Evolutionary conservation across 2,113 vertebrate species (phyloP), one percentile per base, ranked within the genome.

Genomic region (Reinhardtius hippoglossoides): DNA sequence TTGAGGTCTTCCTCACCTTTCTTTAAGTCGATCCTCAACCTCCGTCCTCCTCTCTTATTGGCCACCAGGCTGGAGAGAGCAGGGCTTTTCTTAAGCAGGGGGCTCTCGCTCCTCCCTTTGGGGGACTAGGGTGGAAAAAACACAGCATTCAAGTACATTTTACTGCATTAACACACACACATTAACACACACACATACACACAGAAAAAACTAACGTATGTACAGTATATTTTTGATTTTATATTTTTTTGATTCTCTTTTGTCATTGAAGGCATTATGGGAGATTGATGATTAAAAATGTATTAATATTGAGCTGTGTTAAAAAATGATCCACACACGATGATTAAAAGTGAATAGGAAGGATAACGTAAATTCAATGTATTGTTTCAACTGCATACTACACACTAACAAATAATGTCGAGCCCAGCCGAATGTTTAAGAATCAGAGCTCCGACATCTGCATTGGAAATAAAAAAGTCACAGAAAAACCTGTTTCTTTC

Each of bases 21-120:
- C 89, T 95, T 98, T 63, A 99, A 93, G 83, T 99, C 97, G 63
- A 99, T 97, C 90, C 94, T 96, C 83, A 98, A 92, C 91, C 93
- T 96, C 71, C 96, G 96, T 76, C 95, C 94, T 89, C 91, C 95
- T 89, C 92, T 98, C 86, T 96, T 98, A 93, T 87, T 96, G 85
- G 96, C 88, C 90, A 95, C 92, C 55, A 98, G 85, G 42, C 94
- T 95, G 24, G 96, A 95, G 20, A 96, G 84, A 24, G 94, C 95
- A 0, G 96, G 92, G 0, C 91, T 83, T 74, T 96, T 96, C 85
- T 91, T 95, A 1, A 83, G 77, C 2, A 91, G 80, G 1, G 93
- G 90, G 69, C 91, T 94, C 13, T 94, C 92, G 14, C 85, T 89
- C 74, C 85, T 87, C 14, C 90, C 83, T 44, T 90, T 94, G 5